Base-by-base conservation (phyloP, 1,140 invertebrate species). In the Brachystomella parvula region DNA sequence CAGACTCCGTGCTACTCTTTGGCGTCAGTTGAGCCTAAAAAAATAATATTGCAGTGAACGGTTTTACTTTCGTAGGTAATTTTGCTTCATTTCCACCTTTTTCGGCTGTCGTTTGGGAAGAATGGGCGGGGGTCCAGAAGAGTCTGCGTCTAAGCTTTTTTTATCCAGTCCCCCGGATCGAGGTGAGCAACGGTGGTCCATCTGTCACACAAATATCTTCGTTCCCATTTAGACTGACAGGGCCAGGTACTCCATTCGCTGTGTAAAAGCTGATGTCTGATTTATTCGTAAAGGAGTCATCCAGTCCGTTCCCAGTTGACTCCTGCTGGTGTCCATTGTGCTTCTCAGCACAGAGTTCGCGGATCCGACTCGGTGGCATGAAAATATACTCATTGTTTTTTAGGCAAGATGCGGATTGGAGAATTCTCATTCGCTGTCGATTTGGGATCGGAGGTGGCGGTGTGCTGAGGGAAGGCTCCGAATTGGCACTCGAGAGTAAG, bases 311-410 rank as follows among this genome's bases (percentile, higher is more conserved):
- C 6, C 21, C 47, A 53, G 47, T 59, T 12, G 26, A 61, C 32
- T 61, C 15, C 58, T 9, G 58, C 29, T 9, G 29, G n/a, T n/a
- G n/a, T 53, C 49, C 61, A 26, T 57, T 67, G 33, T 68, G 24
- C 2, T 53, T 15, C 2, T n/a, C 31, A 19, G 1, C 56, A 6
- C 21, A 47, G 28, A 71, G 47, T 62, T 71, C 69, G 29, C 69
- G 31, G 1, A 68, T n/a, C 6, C 69, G 65, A 63, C 53, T 67
- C 1, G 71, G 71, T 24, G 71, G 71, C 65, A 72, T 69, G 0
- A 72, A 61, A 32, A 69, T 69, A 35, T 72, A 69, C 53, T 69
- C 68, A 56, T 60, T 47, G 21, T 33, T 49, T 32, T 35, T 35
- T 2, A 9, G 21, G 6, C 35, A 53, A n/a, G 47, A 49, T 19